phyloP scores from a whole-genome alignment of 2,113 vertebrate species.

The Trinectes maculatus region DNA sequence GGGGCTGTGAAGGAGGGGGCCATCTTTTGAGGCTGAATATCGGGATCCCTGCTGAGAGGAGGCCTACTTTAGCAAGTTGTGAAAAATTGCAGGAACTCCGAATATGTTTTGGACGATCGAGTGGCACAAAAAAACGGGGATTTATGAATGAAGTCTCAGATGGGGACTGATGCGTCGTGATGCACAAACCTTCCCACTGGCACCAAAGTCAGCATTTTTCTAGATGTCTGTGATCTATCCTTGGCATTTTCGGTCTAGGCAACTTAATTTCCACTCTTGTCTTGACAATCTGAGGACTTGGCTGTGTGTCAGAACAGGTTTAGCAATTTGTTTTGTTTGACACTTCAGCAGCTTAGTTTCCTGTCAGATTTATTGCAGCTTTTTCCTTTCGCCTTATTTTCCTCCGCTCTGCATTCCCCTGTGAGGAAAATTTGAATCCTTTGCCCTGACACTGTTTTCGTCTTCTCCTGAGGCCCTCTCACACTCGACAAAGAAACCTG shows the following conservation, averaged over 20 bases:
- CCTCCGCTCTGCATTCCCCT: constrained; percentile 31
- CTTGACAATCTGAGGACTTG: constrained; percentile 24
- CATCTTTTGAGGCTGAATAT: constrained; percentile 45
- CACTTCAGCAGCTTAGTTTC: constrained; percentile 52
- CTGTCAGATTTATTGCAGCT: constrained; percentile 43
- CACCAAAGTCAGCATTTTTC: constrained; percentile 42
- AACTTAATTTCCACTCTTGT: constrained; percentile 61
- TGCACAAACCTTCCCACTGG: not conserved
- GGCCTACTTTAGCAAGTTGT: constrained; percentile 59
- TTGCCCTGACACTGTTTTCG: constrained; percentile 43
- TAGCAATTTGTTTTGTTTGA: constrained; percentile 62
- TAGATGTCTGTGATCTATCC: constrained; percentile 38
- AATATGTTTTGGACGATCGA: constrained; percentile 5
- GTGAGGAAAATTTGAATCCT: constrained; percentile 33
- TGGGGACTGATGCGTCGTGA: not conserved
- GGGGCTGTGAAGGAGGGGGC: constrained; percentile 8
- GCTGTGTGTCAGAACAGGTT: constrained; percentile 46
- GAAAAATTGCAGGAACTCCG: constrained; percentile 27
- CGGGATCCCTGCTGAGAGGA: constrained; percentile 51
- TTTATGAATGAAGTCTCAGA: constrained; percentile 45
- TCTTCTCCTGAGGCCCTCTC: constrained; percentile 7
- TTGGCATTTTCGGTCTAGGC: constrained; percentile 24
- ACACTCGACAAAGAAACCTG: not conserved
- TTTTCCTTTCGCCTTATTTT: constrained; percentile 55
- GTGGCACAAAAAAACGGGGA: constrained; percentile 1